Percentiles rank a stretch among this genome's conserved stretches.
phyloP scores from a whole-genome alignment of 2,113 vertebrate genomes.

The Lepus americanus region DNA sequence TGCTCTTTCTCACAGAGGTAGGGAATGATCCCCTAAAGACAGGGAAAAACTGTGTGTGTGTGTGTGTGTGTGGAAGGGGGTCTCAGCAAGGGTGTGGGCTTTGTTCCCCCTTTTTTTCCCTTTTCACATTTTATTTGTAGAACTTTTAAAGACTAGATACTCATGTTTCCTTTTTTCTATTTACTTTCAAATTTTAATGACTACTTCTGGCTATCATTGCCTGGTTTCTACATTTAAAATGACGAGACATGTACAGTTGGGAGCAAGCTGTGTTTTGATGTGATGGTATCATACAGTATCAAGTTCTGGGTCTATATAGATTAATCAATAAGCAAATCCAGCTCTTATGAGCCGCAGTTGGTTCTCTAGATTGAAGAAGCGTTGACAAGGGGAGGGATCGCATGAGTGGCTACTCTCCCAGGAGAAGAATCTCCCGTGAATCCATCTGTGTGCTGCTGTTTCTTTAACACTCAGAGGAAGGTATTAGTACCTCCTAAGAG shows the following conservation, averaged over 20 bases:
- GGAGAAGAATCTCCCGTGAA: neutral
- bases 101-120: neutral
- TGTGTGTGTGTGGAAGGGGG: neutral
- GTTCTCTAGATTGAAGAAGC: neutral
- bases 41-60: neutral
- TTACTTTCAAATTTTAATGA: conserved; percentile 74
- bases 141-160: conserved; percentile 65
- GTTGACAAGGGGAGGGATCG: neutral
- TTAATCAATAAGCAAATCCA: neutral
- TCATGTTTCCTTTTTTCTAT: conserved; percentile 53
- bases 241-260: neutral
- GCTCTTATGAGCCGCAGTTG: neutral
- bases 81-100: neutral
- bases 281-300: neutral
- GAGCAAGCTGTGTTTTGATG: neutral
- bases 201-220: conserved; percentile 66
- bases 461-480: neutral
- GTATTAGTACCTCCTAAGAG: neutral
- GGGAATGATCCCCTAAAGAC: conserved; percentile 43
- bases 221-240: conserved; percentile 56
- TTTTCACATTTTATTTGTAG: conserved; percentile 54
- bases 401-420: neutral
- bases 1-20: neutral
- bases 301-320: neutral
- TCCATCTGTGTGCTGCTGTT: neutral